Evolutionary conservation across 2,888 invertebrate genomes (phyloP).

Genomic region (Tupiocoris notatus): DNA sequence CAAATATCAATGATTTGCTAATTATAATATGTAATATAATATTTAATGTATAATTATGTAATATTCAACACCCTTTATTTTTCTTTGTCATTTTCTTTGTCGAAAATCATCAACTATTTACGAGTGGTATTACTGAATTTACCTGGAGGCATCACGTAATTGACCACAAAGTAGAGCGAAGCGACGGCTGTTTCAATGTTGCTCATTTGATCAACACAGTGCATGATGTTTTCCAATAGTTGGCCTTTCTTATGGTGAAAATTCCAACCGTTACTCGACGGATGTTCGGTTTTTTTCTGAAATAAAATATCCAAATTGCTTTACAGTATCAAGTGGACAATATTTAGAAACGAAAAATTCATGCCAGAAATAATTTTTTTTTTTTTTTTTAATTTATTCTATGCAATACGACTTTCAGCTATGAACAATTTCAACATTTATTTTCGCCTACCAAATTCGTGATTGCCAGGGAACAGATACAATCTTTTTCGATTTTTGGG

Average conservation of each 20-base stretch:
- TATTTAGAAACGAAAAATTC: neutral
- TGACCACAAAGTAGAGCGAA: slow-evolving; percentile 54
- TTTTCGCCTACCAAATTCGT: slow-evolving; percentile 54
- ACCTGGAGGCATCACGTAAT: slow-evolving; percentile 54
- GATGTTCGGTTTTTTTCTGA: slow-evolving; percentile 39
- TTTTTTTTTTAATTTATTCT: no score
- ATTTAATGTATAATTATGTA: no score
- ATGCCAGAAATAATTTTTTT: neutral
- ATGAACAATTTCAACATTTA: neutral
- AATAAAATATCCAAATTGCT: neutral
- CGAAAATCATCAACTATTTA: no score
- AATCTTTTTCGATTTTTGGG: slow-evolving; percentile 52
- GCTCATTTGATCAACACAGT: slow-evolving; percentile 54
- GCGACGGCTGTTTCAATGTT: slow-evolving; percentile 54
- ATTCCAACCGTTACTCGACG: slow-evolving; percentile 51
- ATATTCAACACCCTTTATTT: no score
- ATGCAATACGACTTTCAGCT: no score
- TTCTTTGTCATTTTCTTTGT: no score
- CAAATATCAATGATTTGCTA: slow-evolving; percentile 2
- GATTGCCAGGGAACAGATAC: slow-evolving; percentile 58
- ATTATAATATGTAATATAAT: neutral
- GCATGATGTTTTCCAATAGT: slow-evolving; percentile 54
- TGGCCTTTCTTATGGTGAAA: slow-evolving; percentile 53
- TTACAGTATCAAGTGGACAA: no score
- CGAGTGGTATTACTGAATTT: no score